These are phyloP conservation scores for Acrobeloides nanus DNA, from an alignment of 2,888 invertebrate species.

Conservation along the genomic window DNA sequence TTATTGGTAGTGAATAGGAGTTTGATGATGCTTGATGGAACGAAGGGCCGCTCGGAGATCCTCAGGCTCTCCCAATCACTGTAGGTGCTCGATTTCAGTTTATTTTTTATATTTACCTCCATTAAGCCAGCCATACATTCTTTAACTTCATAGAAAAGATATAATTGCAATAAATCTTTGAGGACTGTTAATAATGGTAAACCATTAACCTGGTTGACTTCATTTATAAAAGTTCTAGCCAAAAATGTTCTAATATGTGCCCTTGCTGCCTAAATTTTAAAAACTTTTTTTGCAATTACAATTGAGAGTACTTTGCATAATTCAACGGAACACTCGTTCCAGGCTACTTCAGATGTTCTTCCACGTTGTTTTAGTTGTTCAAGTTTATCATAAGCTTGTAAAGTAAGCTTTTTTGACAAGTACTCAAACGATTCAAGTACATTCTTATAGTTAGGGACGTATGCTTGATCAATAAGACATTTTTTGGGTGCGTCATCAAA, in stretches of 20 bases:
- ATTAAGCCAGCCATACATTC: slow-evolving; percentile 12
- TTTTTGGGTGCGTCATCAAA: slow-evolving; percentile 2
- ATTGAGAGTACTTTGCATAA: slow-evolving; percentile 21
- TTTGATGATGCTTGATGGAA: too few species aligned
- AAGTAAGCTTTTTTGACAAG: slow-evolving; percentile 35
- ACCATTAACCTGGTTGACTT: slow-evolving; percentile 3
- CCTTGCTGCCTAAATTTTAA: slow-evolving; percentile 13
- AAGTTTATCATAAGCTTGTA: slow-evolving; percentile 32
- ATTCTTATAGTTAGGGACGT: too few species aligned
- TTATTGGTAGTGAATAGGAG: too few species aligned
- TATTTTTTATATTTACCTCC: slow-evolving; percentile 5
- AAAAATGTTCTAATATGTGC: slow-evolving; percentile 21
- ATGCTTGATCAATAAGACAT: slow-evolving; percentile 1
- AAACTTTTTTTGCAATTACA: too few species aligned
- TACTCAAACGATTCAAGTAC: too few species aligned
- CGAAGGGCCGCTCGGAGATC: too few species aligned
- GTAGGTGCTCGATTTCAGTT: too few species aligned
- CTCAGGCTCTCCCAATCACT: too few species aligned
- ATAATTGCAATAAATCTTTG: slow-evolving; percentile 15
- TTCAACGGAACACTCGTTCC: slow-evolving; percentile 38
- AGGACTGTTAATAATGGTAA: slow-evolving; percentile 3
- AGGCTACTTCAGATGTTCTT: slow-evolving; percentile 25
- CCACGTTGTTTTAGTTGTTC: slow-evolving; percentile 13
- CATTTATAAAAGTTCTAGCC: slow-evolving; percentile 9
- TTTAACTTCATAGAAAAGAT: slow-evolving; percentile 16